These are phyloP conservation scores for Synergus laeviventris DNA, from an alignment of 2,888 invertebrate species.

Conservation along the genomic window DNA sequence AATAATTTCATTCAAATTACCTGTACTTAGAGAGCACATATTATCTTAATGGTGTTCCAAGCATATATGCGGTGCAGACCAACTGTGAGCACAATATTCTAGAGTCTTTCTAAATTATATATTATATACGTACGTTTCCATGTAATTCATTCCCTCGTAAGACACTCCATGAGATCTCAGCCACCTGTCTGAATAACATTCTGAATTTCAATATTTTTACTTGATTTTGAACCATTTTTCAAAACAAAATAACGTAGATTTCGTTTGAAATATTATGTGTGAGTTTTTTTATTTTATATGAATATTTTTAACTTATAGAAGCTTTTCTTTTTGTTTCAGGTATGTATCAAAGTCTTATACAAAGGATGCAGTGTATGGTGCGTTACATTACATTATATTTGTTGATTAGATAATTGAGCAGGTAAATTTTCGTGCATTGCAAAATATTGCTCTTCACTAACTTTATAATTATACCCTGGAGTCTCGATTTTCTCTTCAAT, in stretches of 20 bases:
- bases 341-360: neutral
- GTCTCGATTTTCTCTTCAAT: too few species aligned
- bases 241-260: neutral
- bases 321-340: slow-evolving; percentile 17
- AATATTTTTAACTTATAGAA: neutral
- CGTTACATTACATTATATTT: slow-evolving; percentile 5
- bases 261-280: neutral
- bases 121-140: neutral
- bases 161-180: neutral
- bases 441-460: too few species aligned
- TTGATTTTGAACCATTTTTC: neutral
- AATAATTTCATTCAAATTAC: slow-evolving; percentile 11
- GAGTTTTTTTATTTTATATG: neutral
- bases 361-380: neutral
- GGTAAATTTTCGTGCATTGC: too few species aligned
- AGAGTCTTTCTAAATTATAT: slow-evolving; percentile 19
- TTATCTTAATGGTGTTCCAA: slow-evolving; percentile 25
- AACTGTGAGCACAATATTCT: slow-evolving; percentile 25
- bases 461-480: too few species aligned
- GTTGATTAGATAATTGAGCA: neutral
- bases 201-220: neutral
- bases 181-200: neutral
- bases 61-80: neutral
- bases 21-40: neutral
- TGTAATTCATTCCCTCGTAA: neutral